A percentile compares a stretch with the other conserved stretches of the same genome.
phyloP scores from a whole-genome alignment of 2,113 vertebrate genomes.

The Pungitius pungitius region DNA sequence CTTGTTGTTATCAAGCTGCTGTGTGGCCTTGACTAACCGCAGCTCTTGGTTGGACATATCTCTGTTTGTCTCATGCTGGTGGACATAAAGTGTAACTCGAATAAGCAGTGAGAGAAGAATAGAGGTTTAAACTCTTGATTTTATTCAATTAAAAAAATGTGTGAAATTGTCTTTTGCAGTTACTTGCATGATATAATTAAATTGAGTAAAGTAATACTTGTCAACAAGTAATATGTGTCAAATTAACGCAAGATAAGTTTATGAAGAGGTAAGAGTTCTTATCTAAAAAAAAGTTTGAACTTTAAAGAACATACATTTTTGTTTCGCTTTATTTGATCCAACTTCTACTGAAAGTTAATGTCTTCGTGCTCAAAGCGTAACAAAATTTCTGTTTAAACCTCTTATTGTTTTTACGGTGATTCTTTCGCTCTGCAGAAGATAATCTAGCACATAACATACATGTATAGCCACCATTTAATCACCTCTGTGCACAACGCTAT shows the following conservation, averaged over 20 bases:
- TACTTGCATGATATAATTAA: too few species aligned
- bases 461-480: not conserved
- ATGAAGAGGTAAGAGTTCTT: not conserved
- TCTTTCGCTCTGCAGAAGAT: not conserved
- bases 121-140: not conserved
- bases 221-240: not conserved
- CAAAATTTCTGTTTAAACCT: not conserved
- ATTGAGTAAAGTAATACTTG: not conserved
- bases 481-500: not conserved
- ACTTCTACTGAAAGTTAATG: not conserved
- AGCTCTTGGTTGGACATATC: not conserved
- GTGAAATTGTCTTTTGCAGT: not conserved
- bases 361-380: not conserved
- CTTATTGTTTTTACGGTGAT: not conserved
- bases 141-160: not conserved
- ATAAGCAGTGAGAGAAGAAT: not conserved
- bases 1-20: conserved; percentile 50
- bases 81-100: not conserved
- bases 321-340: not conserved
- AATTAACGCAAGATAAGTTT: not conserved
- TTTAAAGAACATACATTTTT: not conserved
- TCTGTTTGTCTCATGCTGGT: not conserved
- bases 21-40: conserved; percentile 37
- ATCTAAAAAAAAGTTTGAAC: not conserved
- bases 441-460: not conserved